Evolutionary conservation across 2,797 vertebrate genomes (phyloP), one percentile per base, ranked within the genome.

Genomic region (Vireo griseus): DNA sequence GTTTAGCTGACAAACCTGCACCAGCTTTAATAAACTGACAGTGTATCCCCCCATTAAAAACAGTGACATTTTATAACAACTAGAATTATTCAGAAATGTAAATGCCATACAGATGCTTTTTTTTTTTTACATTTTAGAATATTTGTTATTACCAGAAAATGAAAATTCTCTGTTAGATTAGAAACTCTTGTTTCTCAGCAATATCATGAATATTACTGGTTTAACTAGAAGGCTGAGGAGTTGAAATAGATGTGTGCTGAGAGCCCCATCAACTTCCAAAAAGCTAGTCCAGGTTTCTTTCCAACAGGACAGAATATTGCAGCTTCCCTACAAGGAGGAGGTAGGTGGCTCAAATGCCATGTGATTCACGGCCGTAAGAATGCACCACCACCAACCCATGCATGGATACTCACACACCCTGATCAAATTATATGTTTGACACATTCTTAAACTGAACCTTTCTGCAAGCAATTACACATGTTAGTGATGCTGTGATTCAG

Each of bases 401-500:
- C 65, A 25, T 44, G 79, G 73, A 67, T 90, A 90, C 82, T 85
- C 68, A 80, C 94, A 94, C 95, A 0, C 95, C 92, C 89, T n/a
- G 67, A 76, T 71, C 85, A 92, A 95, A 94, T 96, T 95, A 95
- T 50, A 92, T 26, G 91, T 94, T 95, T 88, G 92, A 78, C 92
- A 90, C 79, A 35, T 92, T 68, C 85, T 84, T 92, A 55, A 94
- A 91, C 91, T 81, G 87, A 91, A 84, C 84, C 89, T 96, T 92
- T 92, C 62, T 92, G 87, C 75, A 81, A 75, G 73, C 88, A 78
- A 62, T 92, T 88, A 76, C 26, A 61, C 73, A 84, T 0, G 3
- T 81, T 72, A 59, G 79, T 54, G 92, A 76, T 94, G 92, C 89
- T 76, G 79, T 95, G 94, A 95, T 94, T 94, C 95, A 96, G 73